A percentile compares a stretch with the other conserved stretches of the same genome.
These are phyloP conservation scores for Pachymerium ferrugineum DNA, from an alignment of 2,888 invertebrate species.

Conservation along the genomic window DNA sequence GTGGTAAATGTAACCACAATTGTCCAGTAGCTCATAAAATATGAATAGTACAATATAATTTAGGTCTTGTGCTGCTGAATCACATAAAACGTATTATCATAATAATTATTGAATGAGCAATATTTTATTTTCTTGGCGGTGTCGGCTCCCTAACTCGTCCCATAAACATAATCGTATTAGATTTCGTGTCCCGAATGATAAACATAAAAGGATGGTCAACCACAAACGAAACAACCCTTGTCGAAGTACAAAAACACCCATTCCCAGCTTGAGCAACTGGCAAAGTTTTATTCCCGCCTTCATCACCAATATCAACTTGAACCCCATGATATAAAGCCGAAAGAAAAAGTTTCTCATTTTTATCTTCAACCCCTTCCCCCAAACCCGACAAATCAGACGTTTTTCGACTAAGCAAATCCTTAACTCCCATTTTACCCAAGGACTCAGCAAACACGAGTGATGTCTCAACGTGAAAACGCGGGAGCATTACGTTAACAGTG, in stretches of 20 bases:
- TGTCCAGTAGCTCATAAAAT: too few relatives aligned
- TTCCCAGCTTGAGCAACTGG: background rate
- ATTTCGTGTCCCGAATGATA: slow-evolving; percentile 37
- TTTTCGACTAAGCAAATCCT: slow-evolving; percentile 28
- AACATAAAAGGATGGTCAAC: slow-evolving; percentile 40
- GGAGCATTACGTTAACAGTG: slow-evolving; percentile 30
- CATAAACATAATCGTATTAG: slow-evolving; percentile 38
- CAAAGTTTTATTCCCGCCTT: background rate
- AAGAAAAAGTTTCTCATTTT: background rate
- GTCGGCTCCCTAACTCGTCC: slow-evolving; percentile 37
- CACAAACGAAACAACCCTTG: slow-evolving; percentile 33
- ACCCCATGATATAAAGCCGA: background rate
- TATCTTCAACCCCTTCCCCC: background rate
- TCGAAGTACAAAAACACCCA: slow-evolving; percentile 16
- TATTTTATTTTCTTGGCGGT: slow-evolving; percentile 16
- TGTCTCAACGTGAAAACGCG: slow-evolving; percentile 35
- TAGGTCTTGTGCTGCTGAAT: too few relatives aligned
- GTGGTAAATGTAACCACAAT: too few relatives aligned
- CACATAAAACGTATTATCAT: too few relatives aligned
- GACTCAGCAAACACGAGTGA: slow-evolving; percentile 23
- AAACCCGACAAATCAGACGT: slow-evolving; percentile 34
- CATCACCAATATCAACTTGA: background rate
- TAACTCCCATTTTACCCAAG: slow-evolving; percentile 29
- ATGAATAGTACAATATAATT: too few relatives aligned
- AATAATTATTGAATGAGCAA: background rate